Evolutionary conservation across 2,888 invertebrate species (phyloP).

Genomic region (Cosmopolites sordidus): DNA sequence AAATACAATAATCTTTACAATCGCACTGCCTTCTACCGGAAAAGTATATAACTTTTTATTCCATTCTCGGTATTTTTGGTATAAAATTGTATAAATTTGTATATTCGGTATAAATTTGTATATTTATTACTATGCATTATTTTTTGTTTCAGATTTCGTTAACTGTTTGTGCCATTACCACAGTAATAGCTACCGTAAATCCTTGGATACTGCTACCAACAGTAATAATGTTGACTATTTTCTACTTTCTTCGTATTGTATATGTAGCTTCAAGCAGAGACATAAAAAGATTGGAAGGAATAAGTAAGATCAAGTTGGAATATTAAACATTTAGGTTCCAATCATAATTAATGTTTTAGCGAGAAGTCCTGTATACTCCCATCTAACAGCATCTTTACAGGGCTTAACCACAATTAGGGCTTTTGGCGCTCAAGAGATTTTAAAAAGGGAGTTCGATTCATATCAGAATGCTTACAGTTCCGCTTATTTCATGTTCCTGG

Average conservation of each 20-base stretch:
- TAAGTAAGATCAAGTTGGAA: slow-evolving; percentile 54
- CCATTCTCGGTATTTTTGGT: too few relatives aligned
- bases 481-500: slow-evolving; percentile 64
- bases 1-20: too few relatives aligned
- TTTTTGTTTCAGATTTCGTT: slow-evolving; percentile 55
- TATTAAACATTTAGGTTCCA: too few relatives aligned
- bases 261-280: slow-evolving; percentile 72
- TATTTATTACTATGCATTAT: neutral
- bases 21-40: too few relatives aligned
- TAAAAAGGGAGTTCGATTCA: slow-evolving; percentile 59
- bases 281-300: slow-evolving; percentile 66
- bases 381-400: slow-evolving; percentile 68
- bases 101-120: too few relatives aligned
- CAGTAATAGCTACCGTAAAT: slow-evolving; percentile 69
- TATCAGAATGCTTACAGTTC: slow-evolving; percentile 65
- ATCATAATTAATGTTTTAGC: slow-evolving; percentile 50
- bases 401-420: slow-evolving; percentile 74
- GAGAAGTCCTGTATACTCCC: slow-evolving; percentile 72
- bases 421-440: slow-evolving; percentile 59
- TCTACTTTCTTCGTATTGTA: slow-evolving; percentile 62
- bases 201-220: slow-evolving; percentile 66
- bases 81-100: too few relatives aligned
- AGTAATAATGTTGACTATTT: slow-evolving; percentile 58
- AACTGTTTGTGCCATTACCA: slow-evolving; percentile 63
- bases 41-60: too few relatives aligned